Conservation (phyloP, 2,113 vertebrate genomes). For the Cyanocitta stelleri region DNA sequence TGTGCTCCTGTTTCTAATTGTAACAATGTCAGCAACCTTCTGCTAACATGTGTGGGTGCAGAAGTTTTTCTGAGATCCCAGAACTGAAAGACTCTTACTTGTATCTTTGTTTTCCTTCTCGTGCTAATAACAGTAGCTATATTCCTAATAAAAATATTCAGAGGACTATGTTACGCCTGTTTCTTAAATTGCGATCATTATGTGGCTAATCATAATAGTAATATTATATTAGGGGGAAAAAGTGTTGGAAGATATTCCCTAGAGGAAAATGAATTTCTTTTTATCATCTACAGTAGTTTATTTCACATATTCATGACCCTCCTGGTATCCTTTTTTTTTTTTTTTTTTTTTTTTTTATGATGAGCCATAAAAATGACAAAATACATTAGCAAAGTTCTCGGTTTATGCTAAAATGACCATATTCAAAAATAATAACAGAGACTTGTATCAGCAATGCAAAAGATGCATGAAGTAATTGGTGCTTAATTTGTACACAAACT, state of each 20-base stretch:
- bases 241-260: constrained; percentile 71
- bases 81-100: background rate
- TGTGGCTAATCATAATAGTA: constrained; percentile 67
- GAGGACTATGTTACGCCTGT: background rate
- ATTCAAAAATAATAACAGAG: constrained; percentile 85
- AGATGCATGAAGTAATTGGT: constrained; percentile 88
- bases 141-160: constrained; percentile 54
- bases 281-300: constrained; percentile 75
- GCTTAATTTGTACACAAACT: constrained; percentile 94
- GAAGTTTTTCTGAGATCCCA: background rate
- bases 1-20: background rate
- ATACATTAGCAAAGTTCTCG: constrained; percentile 81
- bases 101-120: constrained; percentile 30
- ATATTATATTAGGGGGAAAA: constrained; percentile 44
- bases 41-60: background rate
- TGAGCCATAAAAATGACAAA: constrained; percentile 81
- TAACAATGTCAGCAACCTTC: background rate
- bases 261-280: constrained; percentile 74
- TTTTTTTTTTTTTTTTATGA: constrained; percentile 70
- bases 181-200: constrained; percentile 48
- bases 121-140: constrained; percentile 9
- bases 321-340: constrained; percentile 61
- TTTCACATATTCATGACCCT: constrained; percentile 77
- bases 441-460: constrained; percentile 85
- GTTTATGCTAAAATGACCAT: constrained; percentile 81